Conservation (phyloP, 23 tunicate genomes). For the Halocynthia aurantium region DNA sequence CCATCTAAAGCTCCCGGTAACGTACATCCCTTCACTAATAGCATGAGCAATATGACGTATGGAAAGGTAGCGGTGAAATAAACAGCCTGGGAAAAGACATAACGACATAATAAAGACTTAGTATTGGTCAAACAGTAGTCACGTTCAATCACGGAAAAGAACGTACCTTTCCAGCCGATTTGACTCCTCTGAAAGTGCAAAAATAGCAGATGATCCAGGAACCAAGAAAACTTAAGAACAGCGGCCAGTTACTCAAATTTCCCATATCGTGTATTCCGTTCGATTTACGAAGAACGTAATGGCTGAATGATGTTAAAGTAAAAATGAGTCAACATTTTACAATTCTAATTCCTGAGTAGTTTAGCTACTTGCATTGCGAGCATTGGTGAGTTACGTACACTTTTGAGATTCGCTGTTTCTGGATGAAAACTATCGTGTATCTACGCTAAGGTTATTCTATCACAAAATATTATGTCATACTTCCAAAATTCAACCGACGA, state of each 20-base stretch:
- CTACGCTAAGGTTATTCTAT: no score
- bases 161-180: slow-evolving; percentile 52
- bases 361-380: no score
- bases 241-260: slow-evolving; percentile 37
- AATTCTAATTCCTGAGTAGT: neutral
- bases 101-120: neutral
- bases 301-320: slow-evolving; percentile 12
- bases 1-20: slow-evolving; percentile 37
- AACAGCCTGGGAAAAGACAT: slow-evolving; percentile 28
- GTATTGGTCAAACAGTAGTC: neutral
- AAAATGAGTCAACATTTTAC: neutral
- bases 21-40: slow-evolving; percentile 28
- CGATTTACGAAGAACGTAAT: slow-evolving; percentile 37
- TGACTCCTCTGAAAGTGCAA: slow-evolving; percentile 47
- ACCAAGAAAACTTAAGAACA: slow-evolving; percentile 25
- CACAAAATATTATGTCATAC: no score
- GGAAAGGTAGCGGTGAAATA: slow-evolving; percentile 50
- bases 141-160: neutral
- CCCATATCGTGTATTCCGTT: slow-evolving; percentile 37
- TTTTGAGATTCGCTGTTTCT: no score
- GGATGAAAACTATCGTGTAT: no score
- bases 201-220: slow-evolving; percentile 48
- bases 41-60: slow-evolving; percentile 24
- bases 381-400: no score
- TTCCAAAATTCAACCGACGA: no score